Base-by-base conservation (phyloP, 2,888 invertebrate species). In the Julus scandinavius region DNA sequence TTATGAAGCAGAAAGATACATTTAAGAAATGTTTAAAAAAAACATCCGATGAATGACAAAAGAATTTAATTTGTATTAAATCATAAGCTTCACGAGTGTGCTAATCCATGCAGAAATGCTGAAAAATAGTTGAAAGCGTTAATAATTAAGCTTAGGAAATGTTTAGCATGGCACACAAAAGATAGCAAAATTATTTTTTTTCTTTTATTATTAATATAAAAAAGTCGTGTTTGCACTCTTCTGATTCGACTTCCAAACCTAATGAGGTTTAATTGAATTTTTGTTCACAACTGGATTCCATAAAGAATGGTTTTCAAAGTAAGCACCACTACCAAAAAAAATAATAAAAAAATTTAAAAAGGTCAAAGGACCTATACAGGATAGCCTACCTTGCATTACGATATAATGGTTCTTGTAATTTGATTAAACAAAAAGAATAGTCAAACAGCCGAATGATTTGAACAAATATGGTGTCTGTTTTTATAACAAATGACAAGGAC, bases 11-110 rank as follows among this genome's bases (percentile, higher is more conserved):
- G 72, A 72, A 72, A 29, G 20, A 72, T 29, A 29, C 72, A 72
- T 29, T 29, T 29, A n/a, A 6, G n/a, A 29, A 9, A 72, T n/a
- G 20, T 72, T 29, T 11, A n/a, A 29, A 72, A 72, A 72, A 29
- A 72, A 72, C 13, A 63, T 63, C 63, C 63, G 29, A 72, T 72
- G 9, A 72, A 72, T n/a, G 72, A 72, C 72, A 29, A 72, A 72
- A 72, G 72, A 72, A 7, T 72, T 72, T 72, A 72, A 72, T 72
- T 72, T 72, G 72, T 72, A 72, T 72, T 72, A 72, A 72, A 72
- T 72, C 72, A 72, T 72, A 72, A 72, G 72, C 72, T 20, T 72
- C 29, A 72, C 29, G n/a, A 72, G 72, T 29, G 72, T n/a, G 29
- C 2, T 72, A 72, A 72, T 72, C 72, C 72, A 72, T 72, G 72